phyloP scores from a whole-genome alignment of 2,888 invertebrate genomes.

The Plebejus argus region DNA sequence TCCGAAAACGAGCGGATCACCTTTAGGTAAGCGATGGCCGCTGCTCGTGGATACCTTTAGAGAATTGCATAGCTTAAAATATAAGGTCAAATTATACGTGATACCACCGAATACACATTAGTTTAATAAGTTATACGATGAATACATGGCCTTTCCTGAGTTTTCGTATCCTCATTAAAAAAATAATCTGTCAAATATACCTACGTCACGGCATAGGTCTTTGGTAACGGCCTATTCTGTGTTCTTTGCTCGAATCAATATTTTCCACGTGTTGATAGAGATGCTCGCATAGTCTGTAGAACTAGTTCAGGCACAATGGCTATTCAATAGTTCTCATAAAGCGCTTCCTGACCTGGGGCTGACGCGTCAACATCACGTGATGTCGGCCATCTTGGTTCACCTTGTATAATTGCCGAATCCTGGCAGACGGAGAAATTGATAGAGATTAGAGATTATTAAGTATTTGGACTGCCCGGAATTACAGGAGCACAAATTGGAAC shows the following conservation, averaged over 20 bases:
- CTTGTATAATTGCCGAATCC: not conserved
- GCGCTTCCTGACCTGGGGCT: constrained; percentile 9
- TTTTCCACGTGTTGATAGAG: not conserved
- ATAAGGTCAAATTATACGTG: no score
- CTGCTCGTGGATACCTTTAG: no score
- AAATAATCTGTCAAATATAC: not conserved
- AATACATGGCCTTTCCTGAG: no score
- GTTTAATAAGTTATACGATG: no score
- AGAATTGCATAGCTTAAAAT: no score
- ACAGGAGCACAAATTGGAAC: not conserved
- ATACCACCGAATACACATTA: no score
- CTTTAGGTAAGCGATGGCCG: no score
- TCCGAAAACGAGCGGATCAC: no score
- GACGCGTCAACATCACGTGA: constrained; percentile 3
- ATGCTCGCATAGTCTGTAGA: not conserved
- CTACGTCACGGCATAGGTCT: not conserved
- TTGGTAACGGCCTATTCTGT: not conserved
- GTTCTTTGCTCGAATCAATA: not conserved
- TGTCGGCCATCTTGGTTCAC: not conserved
- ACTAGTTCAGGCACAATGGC: constrained; percentile 42
- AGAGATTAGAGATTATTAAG: not conserved
- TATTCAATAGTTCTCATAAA: constrained; percentile 36
- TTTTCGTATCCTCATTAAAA: no score
- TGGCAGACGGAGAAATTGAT: not conserved
- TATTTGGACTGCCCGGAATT: no score